These are phyloP conservation scores for Aphrocallistes beatrix DNA, from an alignment of 37 sponge, comb jelly and placozoan species.

Conservation along the genomic window DNA sequence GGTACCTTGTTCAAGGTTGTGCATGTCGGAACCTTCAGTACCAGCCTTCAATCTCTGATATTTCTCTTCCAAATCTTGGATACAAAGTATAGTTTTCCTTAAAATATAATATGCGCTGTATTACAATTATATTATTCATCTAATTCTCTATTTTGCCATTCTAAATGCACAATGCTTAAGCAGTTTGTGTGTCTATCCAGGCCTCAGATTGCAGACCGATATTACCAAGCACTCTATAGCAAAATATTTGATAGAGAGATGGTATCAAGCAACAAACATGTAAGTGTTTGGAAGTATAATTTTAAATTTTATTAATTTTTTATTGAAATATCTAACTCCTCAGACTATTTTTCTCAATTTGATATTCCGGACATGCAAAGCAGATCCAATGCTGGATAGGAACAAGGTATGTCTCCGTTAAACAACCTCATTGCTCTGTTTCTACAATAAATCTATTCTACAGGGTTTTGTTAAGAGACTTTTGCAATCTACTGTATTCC, in stretches of 20 bases:
- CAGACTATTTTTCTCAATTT: conserved; percentile 89
- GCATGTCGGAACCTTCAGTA: conserved; percentile 65
- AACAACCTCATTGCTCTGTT: background rate
- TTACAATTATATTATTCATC: background rate
- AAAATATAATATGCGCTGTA: background rate
- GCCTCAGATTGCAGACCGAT: conserved; percentile 63
- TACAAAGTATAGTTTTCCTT: conserved; percentile 36
- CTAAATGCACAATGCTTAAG: background rate
- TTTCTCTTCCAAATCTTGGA: conserved; percentile 91
- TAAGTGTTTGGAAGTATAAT: background rate
- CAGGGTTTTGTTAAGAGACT: conserved; percentile 79
- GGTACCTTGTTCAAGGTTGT: conserved; percentile 82
- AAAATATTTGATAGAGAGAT: conserved; percentile 79
- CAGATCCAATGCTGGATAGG: conserved; percentile 61
- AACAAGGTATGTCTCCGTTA: conserved; percentile 35
- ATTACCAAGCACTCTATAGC: conserved; percentile 74
- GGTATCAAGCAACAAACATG: conserved; percentile 44
- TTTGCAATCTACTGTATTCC: conserved; percentile 46
- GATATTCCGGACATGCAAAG: conserved; percentile 82
- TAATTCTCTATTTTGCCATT: background rate
- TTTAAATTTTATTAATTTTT: background rate
- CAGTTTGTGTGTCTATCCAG: conserved; percentile 15
- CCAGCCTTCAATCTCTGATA: conserved; percentile 80
- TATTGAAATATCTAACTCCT: background rate
- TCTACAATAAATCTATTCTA: background rate